Percentiles rank a stretch among this genome's conserved stretches.
phyloP scores from a whole-genome alignment of 35 echinoderm and acorn worm genomes.

The Ophioderma brevispina region DNA sequence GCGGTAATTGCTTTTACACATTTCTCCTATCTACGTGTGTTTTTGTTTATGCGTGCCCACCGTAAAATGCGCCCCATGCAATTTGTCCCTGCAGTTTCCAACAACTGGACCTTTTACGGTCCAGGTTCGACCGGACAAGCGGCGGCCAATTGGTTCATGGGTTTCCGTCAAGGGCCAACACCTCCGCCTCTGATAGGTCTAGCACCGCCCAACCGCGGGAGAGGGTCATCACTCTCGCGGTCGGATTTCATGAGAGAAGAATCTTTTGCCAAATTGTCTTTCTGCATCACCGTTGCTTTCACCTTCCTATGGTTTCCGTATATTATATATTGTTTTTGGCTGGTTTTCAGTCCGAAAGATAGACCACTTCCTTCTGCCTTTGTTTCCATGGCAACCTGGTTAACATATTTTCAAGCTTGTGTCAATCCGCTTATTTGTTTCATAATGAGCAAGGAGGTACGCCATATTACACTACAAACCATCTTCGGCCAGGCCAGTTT shows the following conservation, averaged over 20 bases:
- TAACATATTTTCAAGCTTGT: conserved; percentile 83
- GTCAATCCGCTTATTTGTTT: conserved; percentile 74
- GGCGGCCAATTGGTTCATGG: conserved; percentile 86
- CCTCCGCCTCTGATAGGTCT: conserved; percentile 77
- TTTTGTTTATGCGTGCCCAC: conserved; percentile 91
- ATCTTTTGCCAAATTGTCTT: conserved; percentile 63
- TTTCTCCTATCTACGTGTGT: conserved; percentile 81
- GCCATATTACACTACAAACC: conserved; percentile 13
- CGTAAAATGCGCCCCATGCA: conserved; percentile 88
- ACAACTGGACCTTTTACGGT: conserved; percentile 97
- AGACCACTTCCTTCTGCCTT: conserved; percentile 39
- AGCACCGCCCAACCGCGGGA: conserved; percentile 56
- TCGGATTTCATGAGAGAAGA: conserved; percentile 82
- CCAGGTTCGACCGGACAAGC: conserved; percentile 87
- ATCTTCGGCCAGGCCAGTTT: conserved; percentile 15
- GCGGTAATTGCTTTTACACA: conserved; percentile 64
- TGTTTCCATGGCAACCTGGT: conserved; percentile 83
- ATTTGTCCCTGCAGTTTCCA: conserved; percentile 91
- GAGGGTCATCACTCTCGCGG: conserved; percentile 63
- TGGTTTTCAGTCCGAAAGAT: conserved; percentile 40
- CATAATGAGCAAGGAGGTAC: conserved; percentile 24
- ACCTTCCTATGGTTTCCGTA: conserved; percentile 84
- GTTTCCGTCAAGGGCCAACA: conserved; percentile 75
- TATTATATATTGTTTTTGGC: conserved; percentile 78
- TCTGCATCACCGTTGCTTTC: conserved; percentile 64